phyloP scores from a whole-genome alignment of 1,140 invertebrate genomes.

The Drosophila equinoxialis region DNA sequence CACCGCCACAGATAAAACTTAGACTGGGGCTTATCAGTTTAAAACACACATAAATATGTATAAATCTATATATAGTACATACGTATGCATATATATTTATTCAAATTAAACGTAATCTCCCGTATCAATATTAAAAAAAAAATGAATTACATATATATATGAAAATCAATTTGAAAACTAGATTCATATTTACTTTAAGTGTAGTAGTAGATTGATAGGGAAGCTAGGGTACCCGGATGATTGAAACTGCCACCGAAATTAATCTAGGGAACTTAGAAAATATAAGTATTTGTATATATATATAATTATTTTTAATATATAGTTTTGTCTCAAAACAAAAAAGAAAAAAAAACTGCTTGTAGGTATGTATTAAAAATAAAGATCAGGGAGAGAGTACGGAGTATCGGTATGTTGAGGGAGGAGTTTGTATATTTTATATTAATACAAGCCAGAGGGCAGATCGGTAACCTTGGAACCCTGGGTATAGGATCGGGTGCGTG shows the following conservation, averaged over 20 bases:
- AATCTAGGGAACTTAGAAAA: slow-evolving; percentile 37
- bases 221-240: slow-evolving; percentile 53
- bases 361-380: slow-evolving; percentile 33
- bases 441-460: slow-evolving; percentile 89
- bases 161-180: background rate
- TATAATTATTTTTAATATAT: slow-evolving; percentile 3
- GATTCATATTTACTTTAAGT: slow-evolving; percentile 4
- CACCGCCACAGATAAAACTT: background rate
- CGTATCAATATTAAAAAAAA: background rate
- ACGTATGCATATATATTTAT: background rate
- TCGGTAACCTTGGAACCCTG: slow-evolving; percentile 87
- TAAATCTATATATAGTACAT: background rate
- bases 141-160: no score
- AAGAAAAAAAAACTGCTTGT: background rate
- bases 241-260: slow-evolving; percentile 74
- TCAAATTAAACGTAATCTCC: slow-evolving; percentile 6
- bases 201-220: slow-evolving; percentile 2
- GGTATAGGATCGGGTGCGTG: slow-evolving; percentile 71
- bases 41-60: slow-evolving; percentile 30
- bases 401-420: slow-evolving; percentile 6
- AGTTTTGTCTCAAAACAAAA: background rate
- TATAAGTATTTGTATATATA: slow-evolving; percentile 15
- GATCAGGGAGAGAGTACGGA: slow-evolving; percentile 31
- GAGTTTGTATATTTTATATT: slow-evolving; percentile 16
- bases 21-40: slow-evolving; percentile 30